Conservation (phyloP, 2,113 vertebrate genomes). For the Chaenocephalus aceratus region DNA sequence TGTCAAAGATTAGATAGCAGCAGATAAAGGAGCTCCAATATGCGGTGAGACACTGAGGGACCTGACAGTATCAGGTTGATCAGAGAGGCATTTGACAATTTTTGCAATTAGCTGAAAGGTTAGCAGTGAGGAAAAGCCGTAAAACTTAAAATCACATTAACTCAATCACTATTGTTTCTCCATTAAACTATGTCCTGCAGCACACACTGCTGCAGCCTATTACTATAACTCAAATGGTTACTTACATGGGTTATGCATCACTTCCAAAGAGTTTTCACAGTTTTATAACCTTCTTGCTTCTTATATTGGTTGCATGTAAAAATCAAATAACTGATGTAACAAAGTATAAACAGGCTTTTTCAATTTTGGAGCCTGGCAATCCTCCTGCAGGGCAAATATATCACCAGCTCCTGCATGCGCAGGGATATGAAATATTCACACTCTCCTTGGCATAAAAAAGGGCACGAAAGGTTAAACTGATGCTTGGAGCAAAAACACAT, state of each 20-base stretch:
- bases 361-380: slow-evolving; percentile 20
- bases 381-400: slow-evolving; percentile 24
- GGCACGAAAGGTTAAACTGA: slow-evolving; percentile 15
- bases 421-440: slow-evolving; percentile 52
- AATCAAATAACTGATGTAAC: slow-evolving; percentile 21
- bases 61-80: slow-evolving; percentile 1
- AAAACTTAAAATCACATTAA: slow-evolving; percentile 37
- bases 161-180: slow-evolving; percentile 28
- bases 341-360: not conserved
- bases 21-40: slow-evolving; percentile 38
- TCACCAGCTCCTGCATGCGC: slow-evolving; percentile 6
- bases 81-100: slow-evolving; percentile 22
- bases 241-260: slow-evolving; percentile 8
- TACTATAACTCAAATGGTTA: not conserved
- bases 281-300: not conserved
- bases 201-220: slow-evolving; percentile 20
- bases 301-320: slow-evolving; percentile 16
- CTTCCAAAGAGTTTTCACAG: not conserved
- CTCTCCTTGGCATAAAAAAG: slow-evolving; percentile 1
- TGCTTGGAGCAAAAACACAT: not conserved
- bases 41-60: slow-evolving; percentile 31
- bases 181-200: slow-evolving; percentile 7
- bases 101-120: slow-evolving; percentile 17
- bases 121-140: slow-evolving; percentile 24
- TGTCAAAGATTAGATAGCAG: slow-evolving; percentile 53